Evolutionary conservation across 2,888 invertebrate genomes (phyloP), one percentile per base, ranked within the genome.

Genomic region (Synergus laeviventris): DNA sequence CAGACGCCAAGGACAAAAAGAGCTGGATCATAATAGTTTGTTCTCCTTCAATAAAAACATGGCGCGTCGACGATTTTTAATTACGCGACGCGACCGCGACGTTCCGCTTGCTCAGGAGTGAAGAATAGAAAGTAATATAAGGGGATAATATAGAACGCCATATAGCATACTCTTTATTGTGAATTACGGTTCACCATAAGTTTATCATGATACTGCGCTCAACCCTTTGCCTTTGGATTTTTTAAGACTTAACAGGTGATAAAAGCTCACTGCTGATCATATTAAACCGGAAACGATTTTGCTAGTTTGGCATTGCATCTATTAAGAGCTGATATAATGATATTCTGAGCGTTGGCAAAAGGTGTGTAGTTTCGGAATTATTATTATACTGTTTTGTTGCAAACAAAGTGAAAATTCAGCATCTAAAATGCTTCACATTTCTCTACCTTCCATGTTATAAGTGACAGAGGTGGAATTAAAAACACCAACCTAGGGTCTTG

Each of bases 21-120:
- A 70, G 16, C 49, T 70, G 36, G 70, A 70, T 70, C 36, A 70
- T 70, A 70, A 70, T 70, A 70, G 70, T 70, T 70, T 70, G 70
- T 36, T 70, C 49, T 31, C 70, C 49, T 70, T 70, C 70, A 49
- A 49, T 70, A 70, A n/a, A 31, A 70, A 70, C 49, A 70, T 36
- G 24, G 42, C 42, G 39, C 18, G 64, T 39, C 42, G 39, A 24
- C 64, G 12, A 62, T 36, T 64, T 64, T 42, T 64, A 70, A 70
- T 70, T 70, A 70, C 66, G 59, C 59, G 24, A 14, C 14, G 16
- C 59, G 14, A 59, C 59, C 14, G 16, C 59, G 14, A 59, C 59
- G 9, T 0, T 49, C 49, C 49, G 36, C 31, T 70, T 70, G 9
- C n/a, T 24, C 36, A 36, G 31, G 11, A 70, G n/a, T 24, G 31